Percentiles rank a stretch among this genome's conserved stretches.
Conservation (phyloP, 2,888 invertebrate genomes). For the Orchesella flavescens region DNA sequence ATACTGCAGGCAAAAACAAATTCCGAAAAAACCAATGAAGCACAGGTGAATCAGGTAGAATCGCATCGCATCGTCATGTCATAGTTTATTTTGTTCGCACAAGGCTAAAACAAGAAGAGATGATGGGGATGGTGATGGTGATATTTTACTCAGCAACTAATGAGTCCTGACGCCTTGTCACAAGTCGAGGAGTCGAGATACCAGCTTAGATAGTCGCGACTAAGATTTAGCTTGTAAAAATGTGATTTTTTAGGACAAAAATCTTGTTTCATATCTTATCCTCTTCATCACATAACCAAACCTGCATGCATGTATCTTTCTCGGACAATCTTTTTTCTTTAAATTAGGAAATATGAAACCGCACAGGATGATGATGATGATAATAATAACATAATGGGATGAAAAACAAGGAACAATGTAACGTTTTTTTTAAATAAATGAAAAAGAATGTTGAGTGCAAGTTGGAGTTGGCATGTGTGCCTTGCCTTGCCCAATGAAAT, state of each 20-base stretch:
- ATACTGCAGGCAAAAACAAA: no score
- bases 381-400: background rate
- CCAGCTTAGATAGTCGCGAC: conserved; percentile 39
- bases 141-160: conserved; percentile 48
- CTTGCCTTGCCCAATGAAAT: conserved; percentile 38
- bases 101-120: no score
- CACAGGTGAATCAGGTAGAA: no score
- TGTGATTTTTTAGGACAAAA: conserved; percentile 24
- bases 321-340: conserved; percentile 16
- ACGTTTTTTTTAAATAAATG: background rate
- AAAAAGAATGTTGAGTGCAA: background rate
- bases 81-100: background rate
- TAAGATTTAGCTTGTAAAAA: conserved; percentile 31
- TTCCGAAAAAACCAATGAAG: no score
- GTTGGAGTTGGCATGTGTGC: background rate
- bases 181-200: conserved; percentile 3
- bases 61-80: no score
- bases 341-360: conserved; percentile 56
- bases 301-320: background rate
- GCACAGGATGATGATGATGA: conserved; percentile 5
- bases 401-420: background rate
- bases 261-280: conserved; percentile 2
- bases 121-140: background rate
- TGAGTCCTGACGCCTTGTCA: conserved; percentile 59
- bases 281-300: background rate